Base-by-base conservation (phyloP, 1,140 invertebrate species). In the Drosophila bipectinata region DNA sequence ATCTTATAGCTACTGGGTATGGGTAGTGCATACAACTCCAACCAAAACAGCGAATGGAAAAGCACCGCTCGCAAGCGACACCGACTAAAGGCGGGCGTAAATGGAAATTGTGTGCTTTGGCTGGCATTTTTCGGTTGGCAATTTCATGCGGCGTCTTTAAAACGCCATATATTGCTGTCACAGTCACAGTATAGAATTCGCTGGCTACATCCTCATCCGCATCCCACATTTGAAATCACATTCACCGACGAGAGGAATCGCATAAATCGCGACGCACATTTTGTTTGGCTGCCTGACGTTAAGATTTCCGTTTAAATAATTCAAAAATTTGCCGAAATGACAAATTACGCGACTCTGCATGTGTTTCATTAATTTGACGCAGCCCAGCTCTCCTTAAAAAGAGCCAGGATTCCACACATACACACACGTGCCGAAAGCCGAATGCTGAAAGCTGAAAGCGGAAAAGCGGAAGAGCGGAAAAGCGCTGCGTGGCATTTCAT, bases 291-390 rank as follows among this genome's bases (percentile, higher is more conserved):
- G 72, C 72, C 61, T 67, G 78, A 69, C 75, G 75, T 68, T 75
- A 82, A 83, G 79, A 82, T 83, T 83, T 82, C 79, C 79, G 76
- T 84, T 83, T 79, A 79, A 83, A 83, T 83, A 83, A 83, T 83
- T 84, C 76, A 79, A 83, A 75, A 83, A 83, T 83, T 83, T 84
- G 80, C 84, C 79, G 79, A 84, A 83, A 84, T 83, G 79, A 83
- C 80, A 82, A 82, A 82, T 82, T 82, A 84, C 80, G 79, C 74
- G 62, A 72, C 63, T 75, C 69, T 79, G 79, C 79, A 83, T 82
- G 80, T 84, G 79, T 79, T 84, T 84, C 80, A 82, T 82, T 82
- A 82, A 82, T 82, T 82, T 82, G 72, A 76, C 63, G 63, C 64
- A 78, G 45, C 58, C 34, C 34, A 37, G 34, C 34, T 37, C 34